These are phyloP conservation scores for Aythya baeri DNA, from an alignment of 2,113 vertebrate species.

Conservation along the genomic window DNA sequence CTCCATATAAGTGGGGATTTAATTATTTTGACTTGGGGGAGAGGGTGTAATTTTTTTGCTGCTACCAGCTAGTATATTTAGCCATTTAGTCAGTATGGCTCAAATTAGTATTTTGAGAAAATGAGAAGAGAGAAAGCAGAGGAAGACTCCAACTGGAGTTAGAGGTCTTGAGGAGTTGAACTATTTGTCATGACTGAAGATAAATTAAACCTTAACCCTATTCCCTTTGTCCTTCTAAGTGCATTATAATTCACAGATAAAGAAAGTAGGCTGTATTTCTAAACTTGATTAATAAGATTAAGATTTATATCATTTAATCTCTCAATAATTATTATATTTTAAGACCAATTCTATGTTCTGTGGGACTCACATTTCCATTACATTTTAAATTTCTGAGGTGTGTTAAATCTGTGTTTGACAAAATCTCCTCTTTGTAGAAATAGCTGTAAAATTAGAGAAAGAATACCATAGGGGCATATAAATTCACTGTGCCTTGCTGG, in stretches of 20 bases:
- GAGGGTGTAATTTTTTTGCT: not conserved
- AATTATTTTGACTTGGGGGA: fast-evolving
- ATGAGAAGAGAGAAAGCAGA: not conserved
- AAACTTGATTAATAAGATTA: not conserved
- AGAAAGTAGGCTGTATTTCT: not conserved
- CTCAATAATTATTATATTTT: not conserved
- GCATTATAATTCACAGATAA: not conserved
- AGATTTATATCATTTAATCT: not conserved
- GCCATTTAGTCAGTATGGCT: not conserved
- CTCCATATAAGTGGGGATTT: not conserved
- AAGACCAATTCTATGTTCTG: not conserved
- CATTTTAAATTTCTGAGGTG: not conserved
- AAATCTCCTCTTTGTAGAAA: not conserved
- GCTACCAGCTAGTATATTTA: not conserved
- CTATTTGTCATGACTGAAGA: not conserved
- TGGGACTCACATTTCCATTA: not conserved
- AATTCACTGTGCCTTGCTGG: not conserved
- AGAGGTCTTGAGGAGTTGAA: not conserved
- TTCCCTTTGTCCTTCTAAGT: not conserved
- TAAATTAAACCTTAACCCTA: not conserved
- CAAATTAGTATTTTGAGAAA: not conserved
- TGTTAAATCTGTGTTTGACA: not conserved
- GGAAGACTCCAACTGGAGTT: not conserved
- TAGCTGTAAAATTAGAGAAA: not conserved
- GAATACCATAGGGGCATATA: not conserved